These are phyloP conservation scores for Melolontha melolontha DNA, from an alignment of 2,888 invertebrate species.

Conservation along the genomic window DNA sequence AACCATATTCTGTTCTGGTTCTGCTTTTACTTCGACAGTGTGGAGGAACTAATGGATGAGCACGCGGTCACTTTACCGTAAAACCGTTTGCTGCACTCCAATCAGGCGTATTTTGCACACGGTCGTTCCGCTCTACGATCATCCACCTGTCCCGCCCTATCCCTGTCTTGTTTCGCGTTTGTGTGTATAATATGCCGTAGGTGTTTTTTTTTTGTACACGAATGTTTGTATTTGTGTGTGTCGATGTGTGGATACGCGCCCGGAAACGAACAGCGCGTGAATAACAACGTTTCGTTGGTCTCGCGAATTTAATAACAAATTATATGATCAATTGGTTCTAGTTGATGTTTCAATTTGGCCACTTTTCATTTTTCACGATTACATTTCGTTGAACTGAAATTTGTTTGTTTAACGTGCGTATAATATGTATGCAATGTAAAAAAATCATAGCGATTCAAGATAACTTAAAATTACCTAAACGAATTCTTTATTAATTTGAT, in stretches of 20 bases:
- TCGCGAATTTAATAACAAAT: slow-evolving; percentile 44
- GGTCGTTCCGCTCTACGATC: slow-evolving; percentile 47
- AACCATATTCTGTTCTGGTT: slow-evolving; percentile 28
- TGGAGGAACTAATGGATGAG: slow-evolving; percentile 52
- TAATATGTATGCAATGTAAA: too few relatives aligned
- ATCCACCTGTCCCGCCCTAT: slow-evolving; percentile 42
- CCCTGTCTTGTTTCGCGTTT: slow-evolving; percentile 24
- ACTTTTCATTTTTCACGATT: slow-evolving; percentile 36
- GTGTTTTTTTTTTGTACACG: neutral
- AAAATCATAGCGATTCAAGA: too few relatives aligned
- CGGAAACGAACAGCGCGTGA: slow-evolving; percentile 23
- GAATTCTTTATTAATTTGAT: too few relatives aligned
- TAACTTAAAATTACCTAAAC: too few relatives aligned
- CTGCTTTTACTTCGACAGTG: slow-evolving; percentile 36
- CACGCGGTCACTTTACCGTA: slow-evolving; percentile 63
- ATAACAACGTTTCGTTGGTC: slow-evolving; percentile 24
- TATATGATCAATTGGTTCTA: slow-evolving; percentile 43
- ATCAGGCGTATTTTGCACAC: slow-evolving; percentile 61
- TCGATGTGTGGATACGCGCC: neutral
- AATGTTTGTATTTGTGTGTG: neutral
- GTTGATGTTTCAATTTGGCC: slow-evolving; percentile 41
- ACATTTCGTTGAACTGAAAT: slow-evolving; percentile 35
- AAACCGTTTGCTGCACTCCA: slow-evolving; percentile 66
- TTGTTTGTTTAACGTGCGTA: slow-evolving; percentile 29
- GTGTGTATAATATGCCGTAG: slow-evolving; percentile 5